Evolutionary conservation across 2,113 vertebrate species (phyloP).

Genomic region (Stomatorhinus ivindoensis): DNA sequence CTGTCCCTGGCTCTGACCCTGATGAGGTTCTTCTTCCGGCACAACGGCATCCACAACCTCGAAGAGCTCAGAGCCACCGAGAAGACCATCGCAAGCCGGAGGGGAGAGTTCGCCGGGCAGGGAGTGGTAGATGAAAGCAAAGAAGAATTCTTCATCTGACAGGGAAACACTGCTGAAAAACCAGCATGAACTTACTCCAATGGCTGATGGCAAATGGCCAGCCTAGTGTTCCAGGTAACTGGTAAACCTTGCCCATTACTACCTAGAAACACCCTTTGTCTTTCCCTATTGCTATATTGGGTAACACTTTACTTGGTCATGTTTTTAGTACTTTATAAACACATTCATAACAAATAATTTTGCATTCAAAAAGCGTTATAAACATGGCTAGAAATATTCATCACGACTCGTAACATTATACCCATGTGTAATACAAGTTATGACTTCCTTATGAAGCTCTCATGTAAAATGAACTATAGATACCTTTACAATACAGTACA

Average conservation of each 20-base stretch:
- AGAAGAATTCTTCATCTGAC: constrained; percentile 86
- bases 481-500: too few species aligned
- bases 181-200: background rate
- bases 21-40: constrained; percentile 67
- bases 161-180: background rate
- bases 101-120: constrained; percentile 65
- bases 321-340: too few species aligned
- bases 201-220: background rate
- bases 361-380: too few species aligned
- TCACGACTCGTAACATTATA: too few species aligned
- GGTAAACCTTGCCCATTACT: background rate
- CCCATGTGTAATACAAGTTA: too few species aligned
- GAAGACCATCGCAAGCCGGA: constrained; percentile 63
- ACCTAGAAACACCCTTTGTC: background rate
- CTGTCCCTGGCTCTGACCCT: constrained; percentile 61
- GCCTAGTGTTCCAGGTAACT: background rate
- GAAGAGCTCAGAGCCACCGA: constrained; percentile 81
- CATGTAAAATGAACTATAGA: too few species aligned
- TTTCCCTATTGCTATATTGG: background rate
- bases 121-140: constrained; percentile 67
- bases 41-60: constrained; percentile 81
- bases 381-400: too few species aligned
- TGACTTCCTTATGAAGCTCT: too few species aligned
- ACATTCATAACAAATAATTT: too few species aligned
- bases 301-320: too few species aligned